Percentiles rank a stretch among this genome's conserved stretches.
These are phyloP conservation scores for Bombus waltoni DNA, from an alignment of 1,140 invertebrate species.

Conservation along the genomic window DNA sequence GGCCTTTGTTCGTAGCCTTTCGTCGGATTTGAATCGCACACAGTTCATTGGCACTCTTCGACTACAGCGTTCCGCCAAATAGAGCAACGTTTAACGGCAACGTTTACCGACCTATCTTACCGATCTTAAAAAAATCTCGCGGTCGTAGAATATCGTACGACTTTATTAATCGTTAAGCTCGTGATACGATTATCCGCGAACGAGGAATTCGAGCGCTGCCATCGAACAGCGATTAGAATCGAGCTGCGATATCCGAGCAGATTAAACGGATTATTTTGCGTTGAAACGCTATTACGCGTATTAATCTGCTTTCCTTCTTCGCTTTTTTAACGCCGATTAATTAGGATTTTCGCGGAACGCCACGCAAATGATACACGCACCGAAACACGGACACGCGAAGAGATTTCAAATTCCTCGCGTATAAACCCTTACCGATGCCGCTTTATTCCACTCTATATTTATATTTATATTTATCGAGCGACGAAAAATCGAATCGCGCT, in stretches of 20 bases:
- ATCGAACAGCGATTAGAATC: background rate
- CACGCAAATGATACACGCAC: background rate
- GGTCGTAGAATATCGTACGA: background rate
- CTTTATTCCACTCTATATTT: no score
- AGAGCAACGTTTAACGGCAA: no score
- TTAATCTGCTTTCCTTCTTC: background rate
- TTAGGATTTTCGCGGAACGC: background rate
- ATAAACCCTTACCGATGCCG: no score
- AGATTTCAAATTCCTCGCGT: no score
- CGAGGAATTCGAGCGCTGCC: background rate
- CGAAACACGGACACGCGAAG: background rate
- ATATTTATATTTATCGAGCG: no score
- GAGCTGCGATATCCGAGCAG: background rate
- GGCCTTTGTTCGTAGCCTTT: no score
- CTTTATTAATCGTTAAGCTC: background rate
- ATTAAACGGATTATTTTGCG: background rate
- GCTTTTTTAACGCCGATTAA: background rate
- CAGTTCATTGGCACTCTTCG: no score
- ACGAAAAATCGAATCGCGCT: background rate
- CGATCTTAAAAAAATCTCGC: background rate
- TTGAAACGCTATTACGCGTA: background rate
- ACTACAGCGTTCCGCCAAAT: no score
- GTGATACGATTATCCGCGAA: background rate
- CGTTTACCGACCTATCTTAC: no score
- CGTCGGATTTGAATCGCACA: fast-evolving